These are phyloP conservation scores for Mellivora capensis DNA, from an alignment of 2,113 vertebrate species.

Conservation along the genomic window DNA sequence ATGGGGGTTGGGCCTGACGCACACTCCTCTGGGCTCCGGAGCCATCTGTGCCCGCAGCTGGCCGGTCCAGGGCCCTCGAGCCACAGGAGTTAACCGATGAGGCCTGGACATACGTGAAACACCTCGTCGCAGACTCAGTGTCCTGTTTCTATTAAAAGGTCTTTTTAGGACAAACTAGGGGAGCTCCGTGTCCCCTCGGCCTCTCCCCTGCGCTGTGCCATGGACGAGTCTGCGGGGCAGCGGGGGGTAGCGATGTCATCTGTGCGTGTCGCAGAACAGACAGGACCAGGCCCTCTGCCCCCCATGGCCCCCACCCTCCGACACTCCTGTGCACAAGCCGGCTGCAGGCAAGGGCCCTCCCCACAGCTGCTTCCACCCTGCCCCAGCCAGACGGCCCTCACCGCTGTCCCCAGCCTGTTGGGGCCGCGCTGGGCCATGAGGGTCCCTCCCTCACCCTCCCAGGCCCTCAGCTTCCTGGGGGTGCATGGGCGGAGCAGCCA, in stretches of 20 bases:
- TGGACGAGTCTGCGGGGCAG: accelerated
- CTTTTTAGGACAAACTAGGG: slow-evolving; percentile 37
- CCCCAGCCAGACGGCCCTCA: not conserved
- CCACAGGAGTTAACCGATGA: slow-evolving; percentile 51
- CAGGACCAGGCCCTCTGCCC: not conserved
- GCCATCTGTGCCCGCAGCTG: slow-evolving; percentile 44
- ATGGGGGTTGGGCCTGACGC: not conserved
- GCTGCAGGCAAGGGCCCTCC: no score
- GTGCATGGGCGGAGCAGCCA: accelerated
- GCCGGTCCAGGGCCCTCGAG: not conserved
- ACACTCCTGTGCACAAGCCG: not conserved
- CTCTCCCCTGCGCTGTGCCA: accelerated
- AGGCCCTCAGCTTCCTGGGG: not conserved
- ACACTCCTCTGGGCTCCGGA: not conserved
- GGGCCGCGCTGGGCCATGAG: not conserved
- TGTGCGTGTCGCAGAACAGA: accelerated
- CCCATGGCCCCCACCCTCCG: accelerated
- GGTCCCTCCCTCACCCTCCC: not conserved
- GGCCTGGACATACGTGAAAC: slow-evolving; percentile 36
- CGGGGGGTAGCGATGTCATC: accelerated
- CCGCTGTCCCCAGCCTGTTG: not conserved
- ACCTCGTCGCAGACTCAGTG: slow-evolving; percentile 40
- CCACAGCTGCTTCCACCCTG: not conserved
- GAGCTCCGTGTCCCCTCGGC: not conserved
- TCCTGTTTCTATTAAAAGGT: slow-evolving; percentile 23